Percentiles rank a stretch among this genome's conserved stretches.
phyloP scores from a whole-genome alignment of 2,888 invertebrate genomes.

The Trissonchulus latispiculum region DNA sequence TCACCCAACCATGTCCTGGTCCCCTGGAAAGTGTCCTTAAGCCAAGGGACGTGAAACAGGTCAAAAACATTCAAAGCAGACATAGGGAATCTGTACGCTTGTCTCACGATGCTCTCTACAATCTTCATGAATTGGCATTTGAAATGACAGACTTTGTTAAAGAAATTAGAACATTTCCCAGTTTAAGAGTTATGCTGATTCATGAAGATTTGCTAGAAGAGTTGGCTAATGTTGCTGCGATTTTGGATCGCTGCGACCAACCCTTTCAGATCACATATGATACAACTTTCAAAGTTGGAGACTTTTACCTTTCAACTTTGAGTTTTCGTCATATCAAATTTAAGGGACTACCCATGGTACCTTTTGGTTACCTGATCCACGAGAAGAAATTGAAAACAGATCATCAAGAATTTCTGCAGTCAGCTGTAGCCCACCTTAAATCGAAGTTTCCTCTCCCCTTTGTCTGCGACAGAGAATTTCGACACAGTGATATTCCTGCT shows the following conservation, averaged over 20 bases:
- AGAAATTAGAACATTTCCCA: neutral
- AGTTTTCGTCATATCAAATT: neutral
- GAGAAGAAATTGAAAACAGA: neutral
- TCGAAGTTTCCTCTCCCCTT: neutral
- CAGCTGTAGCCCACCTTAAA: too few species aligned
- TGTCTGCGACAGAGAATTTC: neutral
- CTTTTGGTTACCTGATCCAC: neutral
- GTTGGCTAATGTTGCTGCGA: neutral
- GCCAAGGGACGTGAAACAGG: neutral
- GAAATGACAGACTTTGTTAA: neutral
- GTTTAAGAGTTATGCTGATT: neutral
- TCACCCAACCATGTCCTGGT: neutral
- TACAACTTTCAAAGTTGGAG: neutral
- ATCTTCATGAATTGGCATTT: neutral
- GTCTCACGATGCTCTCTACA: neutral
- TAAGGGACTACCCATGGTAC: neutral
- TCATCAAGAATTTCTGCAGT: neutral
- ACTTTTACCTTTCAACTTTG: neutral
- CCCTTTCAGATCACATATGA: neutral
- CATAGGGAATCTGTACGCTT: neutral
- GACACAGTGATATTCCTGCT: neutral
- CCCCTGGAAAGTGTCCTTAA: neutral
- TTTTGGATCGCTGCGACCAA: neutral
- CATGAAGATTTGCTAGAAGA: neutral
- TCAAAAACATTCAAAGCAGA: neutral